Conservation (phyloP, 2,888 invertebrate genomes). For the Euplexia lucipara region DNA sequence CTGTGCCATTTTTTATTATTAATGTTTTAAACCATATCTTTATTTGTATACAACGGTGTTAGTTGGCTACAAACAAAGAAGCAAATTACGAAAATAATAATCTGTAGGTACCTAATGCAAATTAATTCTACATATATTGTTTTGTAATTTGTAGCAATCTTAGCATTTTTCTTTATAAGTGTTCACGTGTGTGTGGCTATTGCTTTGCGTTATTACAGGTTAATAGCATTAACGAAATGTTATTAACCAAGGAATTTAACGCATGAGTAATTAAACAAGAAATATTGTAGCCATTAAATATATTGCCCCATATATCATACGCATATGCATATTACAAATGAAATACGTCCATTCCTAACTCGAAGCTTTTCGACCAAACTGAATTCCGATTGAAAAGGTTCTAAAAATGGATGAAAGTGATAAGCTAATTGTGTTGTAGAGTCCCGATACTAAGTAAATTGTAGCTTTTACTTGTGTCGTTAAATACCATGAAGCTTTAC, state of each 20-base stretch:
- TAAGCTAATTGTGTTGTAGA: slow-evolving; percentile 16
- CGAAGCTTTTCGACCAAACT: slow-evolving; percentile 9
- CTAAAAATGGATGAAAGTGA: slow-evolving; percentile 26
- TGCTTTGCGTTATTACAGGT: background rate
- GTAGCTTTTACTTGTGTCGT: slow-evolving; percentile 8
- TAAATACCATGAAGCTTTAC: background rate
- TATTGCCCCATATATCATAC: slow-evolving; percentile 18
- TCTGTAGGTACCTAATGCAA: no score
- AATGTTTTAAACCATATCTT: no score
- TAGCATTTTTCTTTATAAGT: background rate
- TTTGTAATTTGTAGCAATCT: background rate
- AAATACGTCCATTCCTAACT: slow-evolving; percentile 21
- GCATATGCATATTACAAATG: slow-evolving; percentile 26
- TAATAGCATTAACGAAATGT: background rate
- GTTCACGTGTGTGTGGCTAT: background rate
- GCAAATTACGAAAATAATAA: background rate
- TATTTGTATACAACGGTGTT: no score
- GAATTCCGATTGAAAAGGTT: slow-evolving; percentile 14
- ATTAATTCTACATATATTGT: no score
- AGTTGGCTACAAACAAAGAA: no score
- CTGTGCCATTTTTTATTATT: no score
- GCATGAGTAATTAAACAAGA: slow-evolving; percentile 32
- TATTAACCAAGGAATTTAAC: slow-evolving; percentile 21
- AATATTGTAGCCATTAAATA: slow-evolving; percentile 12
- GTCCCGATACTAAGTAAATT: slow-evolving; percentile 22